These are phyloP conservation scores for Pipistrellus kuhlii DNA, from an alignment of 2,797 vertebrate genomes.

Conservation along the genomic window DNA sequence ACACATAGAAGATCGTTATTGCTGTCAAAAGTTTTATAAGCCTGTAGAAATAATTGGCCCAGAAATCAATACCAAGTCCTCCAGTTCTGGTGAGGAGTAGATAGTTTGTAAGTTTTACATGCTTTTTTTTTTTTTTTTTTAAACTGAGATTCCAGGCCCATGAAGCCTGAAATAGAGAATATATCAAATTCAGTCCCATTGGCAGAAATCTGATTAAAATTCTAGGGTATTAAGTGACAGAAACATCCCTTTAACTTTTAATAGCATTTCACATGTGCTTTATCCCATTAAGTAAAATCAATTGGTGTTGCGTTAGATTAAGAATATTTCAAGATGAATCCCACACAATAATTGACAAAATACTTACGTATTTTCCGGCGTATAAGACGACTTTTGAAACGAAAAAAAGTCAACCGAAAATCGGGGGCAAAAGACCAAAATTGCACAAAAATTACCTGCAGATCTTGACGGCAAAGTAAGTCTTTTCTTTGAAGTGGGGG, in stretches of 20 bases:
- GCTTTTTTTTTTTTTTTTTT: neutral
- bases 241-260: slow-evolving; percentile 22
- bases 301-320: neutral
- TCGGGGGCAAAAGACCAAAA: no score
- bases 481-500: no score
- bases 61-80: neutral
- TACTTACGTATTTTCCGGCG: neutral
- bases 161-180: slow-evolving; percentile 10
- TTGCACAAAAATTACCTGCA: no score
- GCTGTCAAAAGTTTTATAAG: neutral
- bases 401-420: no score
- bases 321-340: neutral
- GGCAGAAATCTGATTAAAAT: slow-evolving; percentile 41
- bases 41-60: neutral
- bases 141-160: neutral
- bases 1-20: neutral
- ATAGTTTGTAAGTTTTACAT: neutral
- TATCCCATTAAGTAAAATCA: slow-evolving; percentile 5
- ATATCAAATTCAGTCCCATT: slow-evolving; percentile 28
- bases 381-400: no score
- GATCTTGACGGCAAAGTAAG: no score
- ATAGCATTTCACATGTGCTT: neutral
- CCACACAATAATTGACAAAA: neutral
- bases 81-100: neutral
- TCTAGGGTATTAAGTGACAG: neutral